A percentile compares a stretch with the other conserved stretches of the same genome.
Conservation (phyloP, 2,888 invertebrate species). For the Macaria liturata region DNA sequence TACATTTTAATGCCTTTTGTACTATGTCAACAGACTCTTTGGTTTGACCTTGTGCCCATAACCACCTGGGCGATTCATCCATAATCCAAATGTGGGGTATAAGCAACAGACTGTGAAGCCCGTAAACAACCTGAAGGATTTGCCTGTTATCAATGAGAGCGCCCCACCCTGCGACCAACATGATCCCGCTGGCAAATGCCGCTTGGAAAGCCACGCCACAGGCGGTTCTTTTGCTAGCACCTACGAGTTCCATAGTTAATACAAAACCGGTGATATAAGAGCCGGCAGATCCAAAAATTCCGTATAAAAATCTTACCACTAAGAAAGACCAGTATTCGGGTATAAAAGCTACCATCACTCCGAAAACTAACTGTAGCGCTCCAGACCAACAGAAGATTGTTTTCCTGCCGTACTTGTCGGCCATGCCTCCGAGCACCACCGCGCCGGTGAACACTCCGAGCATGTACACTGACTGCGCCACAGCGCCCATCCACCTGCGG, state of each 20-base stretch:
- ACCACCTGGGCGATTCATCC: conserved; percentile 95
- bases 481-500: conserved; percentile 90
- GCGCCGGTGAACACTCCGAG: conserved; percentile 93
- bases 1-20: conserved; percentile 89
- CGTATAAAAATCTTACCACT: conserved; percentile 86
- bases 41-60: conserved; percentile 91
- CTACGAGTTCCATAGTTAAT: conserved; percentile 92
- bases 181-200: conserved; percentile 90
- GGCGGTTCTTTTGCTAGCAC: conserved; percentile 89
- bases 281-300: conserved; percentile 93
- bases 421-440: conserved; percentile 90
- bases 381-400: conserved; percentile 92
- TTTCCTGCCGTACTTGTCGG: conserved; percentile 92
- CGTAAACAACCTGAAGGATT: conserved; percentile 90
- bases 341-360: conserved; percentile 89
- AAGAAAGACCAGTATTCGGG: conserved; percentile 90
- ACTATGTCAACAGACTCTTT: conserved; percentile 90
- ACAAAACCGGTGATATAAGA: conserved; percentile 88
- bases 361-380: conserved; percentile 87
- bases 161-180: conserved; percentile 93
- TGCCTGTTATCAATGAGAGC: conserved; percentile 88
- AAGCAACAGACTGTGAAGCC: conserved; percentile 88
- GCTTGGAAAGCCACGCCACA: conserved; percentile 92
- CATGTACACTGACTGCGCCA: conserved; percentile 92
- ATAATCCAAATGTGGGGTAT: conserved; percentile 93